Evolutionary conservation across 2,113 vertebrate genomes (phyloP).

Genomic region (Tringa solitaria): DNA sequence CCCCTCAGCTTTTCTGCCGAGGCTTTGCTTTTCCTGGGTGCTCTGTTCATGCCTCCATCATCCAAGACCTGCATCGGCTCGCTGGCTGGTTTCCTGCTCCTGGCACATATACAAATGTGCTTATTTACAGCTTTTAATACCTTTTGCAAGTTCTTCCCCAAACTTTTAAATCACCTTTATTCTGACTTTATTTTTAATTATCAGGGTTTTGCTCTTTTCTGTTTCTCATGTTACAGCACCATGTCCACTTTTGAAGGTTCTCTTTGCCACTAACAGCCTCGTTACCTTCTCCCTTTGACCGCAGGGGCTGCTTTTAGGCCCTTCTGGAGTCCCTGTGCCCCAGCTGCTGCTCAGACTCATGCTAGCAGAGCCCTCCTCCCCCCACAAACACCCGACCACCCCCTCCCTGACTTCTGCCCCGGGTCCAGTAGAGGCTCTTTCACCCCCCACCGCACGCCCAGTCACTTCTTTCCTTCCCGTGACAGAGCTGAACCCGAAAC

Average conservation of each 20-base stretch:
- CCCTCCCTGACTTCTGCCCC: neutral
- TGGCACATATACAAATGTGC: neutral
- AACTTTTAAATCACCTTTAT: neutral
- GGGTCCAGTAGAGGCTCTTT: neutral
- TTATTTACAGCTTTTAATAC: neutral
- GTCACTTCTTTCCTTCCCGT: neutral
- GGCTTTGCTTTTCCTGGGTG: neutral
- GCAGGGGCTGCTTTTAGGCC: neutral
- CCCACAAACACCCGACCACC: neutral
- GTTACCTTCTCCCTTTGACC: neutral
- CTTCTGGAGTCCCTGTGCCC: neutral
- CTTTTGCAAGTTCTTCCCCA: neutral
- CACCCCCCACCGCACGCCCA: neutral
- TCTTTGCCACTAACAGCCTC: neutral
- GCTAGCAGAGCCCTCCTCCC: neutral
- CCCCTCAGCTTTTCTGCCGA: neutral
- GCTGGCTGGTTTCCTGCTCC: neutral
- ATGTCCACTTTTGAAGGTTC: neutral
- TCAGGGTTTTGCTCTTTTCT: neutral
- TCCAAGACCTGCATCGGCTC: neutral
- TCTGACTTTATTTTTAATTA: neutral
- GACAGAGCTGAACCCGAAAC: constrained; percentile 20
- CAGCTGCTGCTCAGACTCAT: neutral
- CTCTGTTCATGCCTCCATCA: neutral
- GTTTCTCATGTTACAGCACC: neutral